phyloP scores from a whole-genome alignment of 2,797 vertebrate genomes.

The Apodemus agrarius region DNA sequence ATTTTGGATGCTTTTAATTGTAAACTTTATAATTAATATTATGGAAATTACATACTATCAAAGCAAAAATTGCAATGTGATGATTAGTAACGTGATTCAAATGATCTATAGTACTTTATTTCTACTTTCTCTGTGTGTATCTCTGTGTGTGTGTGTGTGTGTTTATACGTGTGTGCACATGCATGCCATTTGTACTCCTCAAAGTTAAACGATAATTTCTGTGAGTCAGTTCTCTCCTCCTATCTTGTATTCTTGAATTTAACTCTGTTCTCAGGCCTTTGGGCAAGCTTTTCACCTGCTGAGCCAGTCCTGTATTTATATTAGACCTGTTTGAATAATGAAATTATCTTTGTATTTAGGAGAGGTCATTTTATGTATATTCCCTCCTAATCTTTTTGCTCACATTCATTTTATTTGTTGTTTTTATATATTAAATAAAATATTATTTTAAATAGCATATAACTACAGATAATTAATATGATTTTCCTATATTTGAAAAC shows the following conservation, averaged over 20 bases:
- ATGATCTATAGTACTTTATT: neutral
- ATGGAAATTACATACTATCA: neutral
- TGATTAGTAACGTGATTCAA: neutral
- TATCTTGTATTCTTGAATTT: neutral
- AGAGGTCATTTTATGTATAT: fast-evolving
- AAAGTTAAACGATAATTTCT: neutral
- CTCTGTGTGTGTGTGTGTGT: neutral
- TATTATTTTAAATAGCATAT: neutral
- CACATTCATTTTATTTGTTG: neutral
- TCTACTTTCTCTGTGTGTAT: too few relatives aligned
- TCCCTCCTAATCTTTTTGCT: too few relatives aligned
- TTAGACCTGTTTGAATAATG: neutral
- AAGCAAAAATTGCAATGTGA: neutral
- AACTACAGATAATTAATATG: neutral
- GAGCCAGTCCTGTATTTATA: neutral
- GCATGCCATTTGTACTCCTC: neutral
- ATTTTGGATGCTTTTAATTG: neutral
- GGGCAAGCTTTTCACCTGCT: neutral
- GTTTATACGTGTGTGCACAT: neutral
- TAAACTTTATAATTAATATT: neutral
- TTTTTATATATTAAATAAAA: neutral
- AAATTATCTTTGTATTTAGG: neutral
- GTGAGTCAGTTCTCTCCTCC: neutral
- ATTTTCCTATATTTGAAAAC: neutral
- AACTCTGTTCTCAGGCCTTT: neutral